Conservation (phyloP, 2,797 vertebrate genomes). For the Pseudocheirus occidentalis region DNA sequence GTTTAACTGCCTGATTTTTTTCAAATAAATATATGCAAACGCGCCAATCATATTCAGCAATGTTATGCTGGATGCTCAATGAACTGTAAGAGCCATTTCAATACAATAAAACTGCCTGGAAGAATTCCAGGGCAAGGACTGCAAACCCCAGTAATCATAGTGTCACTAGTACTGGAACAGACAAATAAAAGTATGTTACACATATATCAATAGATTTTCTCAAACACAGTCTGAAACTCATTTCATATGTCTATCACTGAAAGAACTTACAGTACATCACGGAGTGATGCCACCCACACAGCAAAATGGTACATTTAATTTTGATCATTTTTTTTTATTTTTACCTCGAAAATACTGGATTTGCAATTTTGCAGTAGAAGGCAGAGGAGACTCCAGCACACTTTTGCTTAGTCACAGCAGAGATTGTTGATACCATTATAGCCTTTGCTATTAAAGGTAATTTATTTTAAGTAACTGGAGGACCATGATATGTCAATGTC, state of each 20-base stretch:
- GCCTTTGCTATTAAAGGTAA: conserved; percentile 67
- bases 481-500: conserved; percentile 58
- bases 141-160: conserved; percentile 80
- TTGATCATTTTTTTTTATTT: conserved; percentile 22
- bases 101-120: conserved; percentile 86
- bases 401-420: conserved; percentile 66
- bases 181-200: conserved; percentile 83
- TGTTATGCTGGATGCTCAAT: conserved; percentile 88
- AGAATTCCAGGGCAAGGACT: conserved; percentile 79
- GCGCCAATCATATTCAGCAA: conserved; percentile 82
- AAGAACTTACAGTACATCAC: conserved; percentile 33
- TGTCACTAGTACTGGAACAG: conserved; percentile 80
- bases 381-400: not conserved
- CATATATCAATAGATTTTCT: conserved; percentile 84
- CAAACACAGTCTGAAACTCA: conserved; percentile 80
- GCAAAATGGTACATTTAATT: conserved; percentile 54
- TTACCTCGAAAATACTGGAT: conserved; percentile 59
- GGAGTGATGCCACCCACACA: conserved; percentile 62
- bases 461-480: conserved; percentile 69
- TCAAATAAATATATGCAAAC: conserved; percentile 84
- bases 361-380: conserved; percentile 35
- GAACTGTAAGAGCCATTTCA: conserved; percentile 90
- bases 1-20: conserved; percentile 82
- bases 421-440: conserved; percentile 69
- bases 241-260: conserved; percentile 59